phyloP scores from a whole-genome alignment of 2,113 vertebrate species.

The Colinus virginianus region DNA sequence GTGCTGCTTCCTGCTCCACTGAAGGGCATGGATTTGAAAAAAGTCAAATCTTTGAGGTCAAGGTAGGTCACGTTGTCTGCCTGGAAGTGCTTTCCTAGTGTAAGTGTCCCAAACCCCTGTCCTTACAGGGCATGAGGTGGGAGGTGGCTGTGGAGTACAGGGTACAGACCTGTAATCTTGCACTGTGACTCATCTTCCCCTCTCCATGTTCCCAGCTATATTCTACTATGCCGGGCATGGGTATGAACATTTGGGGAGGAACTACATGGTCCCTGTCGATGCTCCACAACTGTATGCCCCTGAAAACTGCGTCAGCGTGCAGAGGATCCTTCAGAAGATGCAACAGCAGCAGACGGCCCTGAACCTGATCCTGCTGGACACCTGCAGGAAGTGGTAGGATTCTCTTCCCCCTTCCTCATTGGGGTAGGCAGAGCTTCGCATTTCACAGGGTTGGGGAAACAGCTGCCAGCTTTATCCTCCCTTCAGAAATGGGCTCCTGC shows the following conservation, averaged over 20 bases:
- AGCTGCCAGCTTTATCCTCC: background rate
- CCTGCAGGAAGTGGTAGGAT: constrained; percentile 82
- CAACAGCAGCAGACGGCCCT: constrained; percentile 83
- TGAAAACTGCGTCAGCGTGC: constrained; percentile 88
- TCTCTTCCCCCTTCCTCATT: background rate
- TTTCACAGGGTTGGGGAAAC: fast-evolving
- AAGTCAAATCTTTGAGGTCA: background rate
- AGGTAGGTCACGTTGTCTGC: fast-evolving
- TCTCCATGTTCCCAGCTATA: constrained; percentile 73
- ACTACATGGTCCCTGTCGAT: constrained; percentile 88
- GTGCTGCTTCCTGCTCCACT: background rate
- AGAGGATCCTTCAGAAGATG: constrained; percentile 86
- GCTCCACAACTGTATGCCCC: constrained; percentile 85
- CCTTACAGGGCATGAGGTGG: background rate
- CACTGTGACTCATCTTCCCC: background rate
- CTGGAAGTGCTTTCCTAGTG: background rate
- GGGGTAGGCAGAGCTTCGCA: fast-evolving
- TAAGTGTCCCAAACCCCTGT: background rate
- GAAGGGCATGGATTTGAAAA: background rate
- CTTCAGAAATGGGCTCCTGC: background rate
- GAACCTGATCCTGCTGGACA: constrained; percentile 87
- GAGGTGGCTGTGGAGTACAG: fast-evolving
- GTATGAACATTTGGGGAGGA: constrained; percentile 84
- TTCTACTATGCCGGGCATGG: constrained; percentile 92
- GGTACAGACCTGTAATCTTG: background rate